A percentile compares a stretch with the other conserved stretches of the same genome.
These are phyloP conservation scores for Chamaetylas fuelleborni DNA, from an alignment of 2,113 vertebrate species.

Conservation along the genomic window DNA sequence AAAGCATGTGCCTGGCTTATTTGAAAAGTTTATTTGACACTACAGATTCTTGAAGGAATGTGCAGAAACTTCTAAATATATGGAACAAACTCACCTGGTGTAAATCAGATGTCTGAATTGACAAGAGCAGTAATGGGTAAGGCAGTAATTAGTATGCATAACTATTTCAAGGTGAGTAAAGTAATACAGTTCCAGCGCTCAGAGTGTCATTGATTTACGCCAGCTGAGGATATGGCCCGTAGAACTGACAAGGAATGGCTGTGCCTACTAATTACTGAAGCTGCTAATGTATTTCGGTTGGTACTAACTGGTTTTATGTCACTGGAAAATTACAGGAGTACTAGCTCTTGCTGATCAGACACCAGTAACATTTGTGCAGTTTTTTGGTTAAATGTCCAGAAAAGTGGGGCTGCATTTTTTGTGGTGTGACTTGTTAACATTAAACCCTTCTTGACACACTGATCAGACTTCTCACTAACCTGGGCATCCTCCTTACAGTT, in stretches of 20 bases:
- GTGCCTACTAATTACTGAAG: conserved; percentile 2
- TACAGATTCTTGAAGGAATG: background rate
- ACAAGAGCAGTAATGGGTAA: conserved; percentile 2
- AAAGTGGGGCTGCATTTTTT: background rate
- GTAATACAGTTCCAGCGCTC: background rate
- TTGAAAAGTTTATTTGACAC: conserved; percentile 13
- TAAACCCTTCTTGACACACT: background rate
- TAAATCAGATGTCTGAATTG: conserved; percentile 40
- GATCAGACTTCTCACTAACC: background rate
- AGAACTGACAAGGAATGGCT: background rate
- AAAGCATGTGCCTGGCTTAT: background rate
- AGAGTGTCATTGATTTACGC: background rate
- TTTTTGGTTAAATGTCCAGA: background rate
- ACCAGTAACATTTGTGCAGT: background rate
- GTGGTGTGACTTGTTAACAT: background rate
- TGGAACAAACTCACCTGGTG: background rate
- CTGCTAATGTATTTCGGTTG: background rate
- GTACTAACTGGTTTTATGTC: background rate
- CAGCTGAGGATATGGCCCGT: background rate
- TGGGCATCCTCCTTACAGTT: background rate
- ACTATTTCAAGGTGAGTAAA: conserved; percentile 33
- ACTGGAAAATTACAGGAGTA: background rate
- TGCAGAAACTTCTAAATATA: conserved; percentile 14
- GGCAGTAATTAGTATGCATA: conserved; percentile 34
- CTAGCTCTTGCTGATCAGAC: background rate